Conservation (phyloP, 2,888 invertebrate genomes). For the Alcis repandata region DNA sequence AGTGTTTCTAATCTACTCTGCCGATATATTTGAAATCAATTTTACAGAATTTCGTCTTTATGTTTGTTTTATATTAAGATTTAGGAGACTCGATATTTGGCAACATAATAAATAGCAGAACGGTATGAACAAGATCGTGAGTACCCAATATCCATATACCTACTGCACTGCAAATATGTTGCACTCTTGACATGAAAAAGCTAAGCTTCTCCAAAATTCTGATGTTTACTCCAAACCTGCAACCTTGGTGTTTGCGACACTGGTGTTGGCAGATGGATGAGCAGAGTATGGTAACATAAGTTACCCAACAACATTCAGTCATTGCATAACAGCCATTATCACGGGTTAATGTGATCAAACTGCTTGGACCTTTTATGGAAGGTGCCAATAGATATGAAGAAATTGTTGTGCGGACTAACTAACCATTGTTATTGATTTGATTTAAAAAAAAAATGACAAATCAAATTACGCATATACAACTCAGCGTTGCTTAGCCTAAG, state of each 20-base stretch:
- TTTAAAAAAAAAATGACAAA: too few relatives aligned
- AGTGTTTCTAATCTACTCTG: too few relatives aligned
- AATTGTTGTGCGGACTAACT: neutral
- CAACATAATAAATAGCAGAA: neutral
- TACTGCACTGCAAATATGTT: neutral
- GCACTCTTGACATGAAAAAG: constrained; percentile 3
- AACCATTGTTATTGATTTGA: neutral
- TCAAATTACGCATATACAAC: too few relatives aligned
- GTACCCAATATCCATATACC: neutral
- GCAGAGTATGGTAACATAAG: constrained; percentile 45
- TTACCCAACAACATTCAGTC: constrained; percentile 31
- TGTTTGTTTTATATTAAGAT: too few relatives aligned
- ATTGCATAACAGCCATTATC: constrained; percentile 42
- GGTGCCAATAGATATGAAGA: neutral
- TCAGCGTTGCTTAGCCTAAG: too few relatives aligned
- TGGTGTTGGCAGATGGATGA: constrained; percentile 46
- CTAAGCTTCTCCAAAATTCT: constrained; percentile 30
- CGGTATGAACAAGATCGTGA: neutral
- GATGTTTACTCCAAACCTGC: constrained; percentile 35
- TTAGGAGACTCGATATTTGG: too few relatives aligned
- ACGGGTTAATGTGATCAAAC: constrained; percentile 8
- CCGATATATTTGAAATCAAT: too few relatives aligned
- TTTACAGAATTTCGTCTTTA: too few relatives aligned
- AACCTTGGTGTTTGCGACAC: constrained; percentile 54
- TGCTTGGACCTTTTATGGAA: neutral